Conservation (phyloP, 2,888 invertebrate genomes). For the Metacarcinus magister region DNA sequence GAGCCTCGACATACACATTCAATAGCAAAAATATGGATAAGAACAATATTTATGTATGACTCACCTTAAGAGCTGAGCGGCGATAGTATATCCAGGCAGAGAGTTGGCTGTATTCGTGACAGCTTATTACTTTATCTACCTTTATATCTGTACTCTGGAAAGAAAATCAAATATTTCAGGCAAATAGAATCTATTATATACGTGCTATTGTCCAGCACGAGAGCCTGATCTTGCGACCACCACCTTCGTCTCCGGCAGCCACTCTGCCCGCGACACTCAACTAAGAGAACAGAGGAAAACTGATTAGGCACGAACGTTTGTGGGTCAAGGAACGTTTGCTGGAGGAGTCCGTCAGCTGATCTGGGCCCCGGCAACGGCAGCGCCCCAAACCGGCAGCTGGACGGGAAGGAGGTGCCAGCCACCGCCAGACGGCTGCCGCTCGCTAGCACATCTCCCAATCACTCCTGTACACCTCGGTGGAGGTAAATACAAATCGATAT, state of each 20-base stretch:
- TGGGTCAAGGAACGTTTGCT: conserved; percentile 61
- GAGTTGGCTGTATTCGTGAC: not conserved
- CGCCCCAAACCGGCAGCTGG: conserved; percentile 43
- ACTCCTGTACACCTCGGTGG: conserved; percentile 10
- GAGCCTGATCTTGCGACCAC: not conserved
- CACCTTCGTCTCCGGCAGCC: not conserved
- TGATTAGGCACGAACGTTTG: conserved; percentile 58
- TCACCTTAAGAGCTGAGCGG: not conserved
- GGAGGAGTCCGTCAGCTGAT: conserved; percentile 64
- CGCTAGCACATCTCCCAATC: not conserved
- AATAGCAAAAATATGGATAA: not conserved
- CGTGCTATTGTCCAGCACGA: not conserved
- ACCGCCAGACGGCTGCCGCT: conserved; percentile 4
- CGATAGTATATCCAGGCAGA: not conserved
- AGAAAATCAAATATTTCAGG: not conserved
- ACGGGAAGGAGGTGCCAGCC: not conserved
- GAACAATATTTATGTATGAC: not conserved
- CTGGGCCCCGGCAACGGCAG: conserved; percentile 55
- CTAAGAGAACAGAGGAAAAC: conserved; percentile 16
- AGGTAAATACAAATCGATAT: conserved; percentile 8
- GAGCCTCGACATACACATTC: not conserved
- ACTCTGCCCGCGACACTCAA: conserved; percentile 21
- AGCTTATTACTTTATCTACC: conserved; percentile 1
- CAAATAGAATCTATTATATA: not conserved
- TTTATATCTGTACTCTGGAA: not conserved